phyloP scores from a whole-genome alignment of 2,888 invertebrate genomes.

The Tetropium fuscum region DNA sequence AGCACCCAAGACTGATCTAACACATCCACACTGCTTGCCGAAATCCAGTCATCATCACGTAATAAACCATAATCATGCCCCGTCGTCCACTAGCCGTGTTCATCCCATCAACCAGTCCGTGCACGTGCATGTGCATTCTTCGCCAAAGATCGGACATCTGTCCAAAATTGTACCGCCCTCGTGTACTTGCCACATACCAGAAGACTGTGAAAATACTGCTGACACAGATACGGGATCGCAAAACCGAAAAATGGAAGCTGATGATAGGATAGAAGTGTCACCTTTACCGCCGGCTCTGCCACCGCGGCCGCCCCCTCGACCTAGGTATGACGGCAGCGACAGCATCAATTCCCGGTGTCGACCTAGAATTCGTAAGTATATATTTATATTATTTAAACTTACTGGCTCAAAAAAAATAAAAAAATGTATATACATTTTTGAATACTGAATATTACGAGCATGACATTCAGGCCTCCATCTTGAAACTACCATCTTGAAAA shows the following conservation, averaged over 20 bases:
- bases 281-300: constrained; percentile 66
- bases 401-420: no score
- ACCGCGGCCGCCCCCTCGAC: constrained; percentile 65
- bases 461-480: no score
- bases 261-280: constrained; percentile 65
- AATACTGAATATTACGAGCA: no score
- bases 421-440: no score
- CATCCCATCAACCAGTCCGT: constrained; percentile 50
- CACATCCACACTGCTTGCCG: constrained; percentile 40
- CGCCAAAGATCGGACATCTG: constrained; percentile 55
- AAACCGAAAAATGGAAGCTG: constrained; percentile 60
- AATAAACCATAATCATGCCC: constrained; percentile 48
- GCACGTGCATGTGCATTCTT: constrained; percentile 58
- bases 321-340: constrained; percentile 59
- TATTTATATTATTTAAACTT: no score
- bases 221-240: constrained; percentile 48
- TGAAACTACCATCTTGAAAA: no score
- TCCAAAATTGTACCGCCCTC: constrained; percentile 48
- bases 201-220: constrained; percentile 50
- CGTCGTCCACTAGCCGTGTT: constrained; percentile 52
- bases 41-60: constrained; percentile 45
- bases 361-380: constrained; percentile 55
- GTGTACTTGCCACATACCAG: constrained; percentile 62
- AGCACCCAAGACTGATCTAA: constrained; percentile 53
- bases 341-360: constrained; percentile 59